These are phyloP conservation scores for Hoplostethus atlanticus DNA, from an alignment of 2,797 vertebrate species.

Conservation along the genomic window DNA sequence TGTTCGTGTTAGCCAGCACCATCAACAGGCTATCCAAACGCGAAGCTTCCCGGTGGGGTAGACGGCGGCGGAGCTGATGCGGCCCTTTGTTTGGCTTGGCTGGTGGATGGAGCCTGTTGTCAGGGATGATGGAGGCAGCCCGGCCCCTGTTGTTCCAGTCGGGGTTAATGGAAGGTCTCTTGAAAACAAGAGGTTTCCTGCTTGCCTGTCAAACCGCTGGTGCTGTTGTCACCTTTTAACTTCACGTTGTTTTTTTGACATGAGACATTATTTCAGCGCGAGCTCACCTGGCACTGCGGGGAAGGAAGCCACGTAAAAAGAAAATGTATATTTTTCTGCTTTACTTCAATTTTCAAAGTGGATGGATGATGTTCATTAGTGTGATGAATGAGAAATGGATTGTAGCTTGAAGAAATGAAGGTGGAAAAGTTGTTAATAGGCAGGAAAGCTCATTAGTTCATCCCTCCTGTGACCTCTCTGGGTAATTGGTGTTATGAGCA, in stretches of 20 bases:
- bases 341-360: not conserved
- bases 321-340: no score
- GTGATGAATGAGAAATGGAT: not conserved
- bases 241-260: no score
- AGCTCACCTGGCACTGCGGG: not conserved
- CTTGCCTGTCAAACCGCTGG: not conserved
- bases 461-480: constrained; percentile 40
- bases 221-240: not conserved
- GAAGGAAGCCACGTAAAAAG: no score
- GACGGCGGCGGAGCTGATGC: constrained; percentile 12
- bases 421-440: constrained; percentile 36
- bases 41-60: not conserved
- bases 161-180: constrained; percentile 51
- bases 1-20: not conserved
- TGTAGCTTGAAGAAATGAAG: not conserved
- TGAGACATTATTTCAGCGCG: no score
- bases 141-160: constrained; percentile 34
- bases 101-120: constrained; percentile 27
- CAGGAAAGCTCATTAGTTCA: constrained; percentile 22
- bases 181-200: constrained; percentile 1
- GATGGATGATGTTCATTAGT: not conserved
- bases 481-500: constrained; percentile 62
- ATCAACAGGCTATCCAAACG: constrained; percentile 7
- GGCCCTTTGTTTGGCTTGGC: constrained; percentile 42
- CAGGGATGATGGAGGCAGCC: constrained; percentile 25